These are phyloP conservation scores for Colius striatus DNA, from an alignment of 2,113 vertebrate genomes.

Conservation along the genomic window DNA sequence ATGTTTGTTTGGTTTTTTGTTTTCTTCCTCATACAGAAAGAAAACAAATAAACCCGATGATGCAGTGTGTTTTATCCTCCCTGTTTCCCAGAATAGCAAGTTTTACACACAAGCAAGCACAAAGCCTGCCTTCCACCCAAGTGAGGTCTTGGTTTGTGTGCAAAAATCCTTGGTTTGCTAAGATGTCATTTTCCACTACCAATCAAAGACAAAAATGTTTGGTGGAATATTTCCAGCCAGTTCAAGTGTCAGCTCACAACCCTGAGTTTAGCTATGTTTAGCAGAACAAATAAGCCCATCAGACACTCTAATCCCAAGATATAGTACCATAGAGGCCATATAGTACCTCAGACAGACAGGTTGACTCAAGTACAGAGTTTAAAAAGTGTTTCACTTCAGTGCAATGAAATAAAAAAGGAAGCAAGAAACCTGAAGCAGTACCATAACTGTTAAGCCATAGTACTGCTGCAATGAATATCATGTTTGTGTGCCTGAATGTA, in stretches of 20 bases:
- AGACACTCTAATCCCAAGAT: neutral
- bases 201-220: neutral
- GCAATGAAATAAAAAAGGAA: slow-evolving; percentile 31
- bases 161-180: neutral
- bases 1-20: neutral
- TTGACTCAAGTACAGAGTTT: slow-evolving; percentile 8
- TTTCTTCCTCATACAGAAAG: neutral
- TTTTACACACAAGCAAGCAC: neutral
- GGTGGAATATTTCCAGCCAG: neutral
- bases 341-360: neutral
- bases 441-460: neutral
- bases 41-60: neutral
- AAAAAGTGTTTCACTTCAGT: slow-evolving; percentile 29
- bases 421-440: slow-evolving; percentile 11
- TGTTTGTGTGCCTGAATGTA: slow-evolving; percentile 16
- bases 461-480: slow-evolving; percentile 19
- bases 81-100: accelerated
- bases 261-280: neutral
- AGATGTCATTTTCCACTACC: neutral
- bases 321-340: too few species aligned
- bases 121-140: neutral
- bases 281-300: neutral
- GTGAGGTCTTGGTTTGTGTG: neutral
- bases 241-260: neutral
- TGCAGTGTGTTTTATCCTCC: too few species aligned